Evolutionary conservation across 2,113 vertebrate genomes (phyloP).

Genomic region (Panurus biarmicus): DNA sequence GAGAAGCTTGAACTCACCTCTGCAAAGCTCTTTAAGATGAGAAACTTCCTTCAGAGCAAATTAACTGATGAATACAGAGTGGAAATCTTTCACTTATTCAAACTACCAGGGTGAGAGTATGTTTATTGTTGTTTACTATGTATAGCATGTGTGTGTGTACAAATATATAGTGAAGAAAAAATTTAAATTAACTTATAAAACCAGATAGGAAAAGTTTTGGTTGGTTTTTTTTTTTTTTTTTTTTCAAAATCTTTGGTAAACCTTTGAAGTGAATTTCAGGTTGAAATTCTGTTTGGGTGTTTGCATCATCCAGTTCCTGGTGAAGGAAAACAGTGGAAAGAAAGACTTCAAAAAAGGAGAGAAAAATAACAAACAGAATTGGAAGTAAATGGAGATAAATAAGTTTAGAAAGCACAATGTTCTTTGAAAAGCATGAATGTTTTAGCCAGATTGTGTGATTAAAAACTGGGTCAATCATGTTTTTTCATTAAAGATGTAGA

Average conservation of each 20-base stretch:
- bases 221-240: neutral
- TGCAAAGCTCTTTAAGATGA: neutral
- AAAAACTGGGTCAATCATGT: neutral
- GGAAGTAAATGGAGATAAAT: neutral
- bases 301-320: neutral
- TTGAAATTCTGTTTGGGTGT: neutral
- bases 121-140: neutral
- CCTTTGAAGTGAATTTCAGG: neutral
- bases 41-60: neutral
- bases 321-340: neutral
- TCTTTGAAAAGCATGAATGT: neutral
- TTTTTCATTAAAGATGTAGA: neutral
- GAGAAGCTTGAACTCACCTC: neutral
- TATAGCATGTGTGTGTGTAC: accelerated
- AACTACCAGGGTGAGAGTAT: neutral
- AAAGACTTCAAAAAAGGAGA: neutral
- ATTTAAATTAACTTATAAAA: neutral
- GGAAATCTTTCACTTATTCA: neutral
- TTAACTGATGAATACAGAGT: neutral
- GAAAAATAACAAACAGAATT: neutral
- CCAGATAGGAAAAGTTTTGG: neutral
- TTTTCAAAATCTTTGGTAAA: neutral
- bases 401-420: neutral
- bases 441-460: neutral
- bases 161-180: neutral